Base-by-base conservation (phyloP, 1,140 invertebrate genomes). In the Drosophila athabasca region DNA sequence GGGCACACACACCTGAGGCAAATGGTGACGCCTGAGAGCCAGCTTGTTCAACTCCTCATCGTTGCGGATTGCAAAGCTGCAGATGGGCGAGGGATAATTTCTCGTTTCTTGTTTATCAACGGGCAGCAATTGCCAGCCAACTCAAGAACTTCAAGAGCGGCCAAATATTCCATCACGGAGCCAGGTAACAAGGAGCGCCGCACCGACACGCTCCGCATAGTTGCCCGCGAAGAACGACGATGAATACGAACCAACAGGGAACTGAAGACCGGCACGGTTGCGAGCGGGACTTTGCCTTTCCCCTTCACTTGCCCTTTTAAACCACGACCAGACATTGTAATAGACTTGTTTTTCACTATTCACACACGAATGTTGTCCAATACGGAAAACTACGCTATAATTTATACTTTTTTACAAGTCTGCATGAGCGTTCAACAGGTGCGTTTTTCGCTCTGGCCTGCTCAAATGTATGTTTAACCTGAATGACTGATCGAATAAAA, bases 11-110 rank as follows among this genome's bases (percentile, higher is more conserved):
- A 72, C 97, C 97, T 96, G 94, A 9, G 96, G n/a, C n/a, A 95
- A 73, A 97, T 97, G 3, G 96, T 97, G 0, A 97, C 96, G 52
- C 96, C 95, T 46, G 94, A 93, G 13, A 98, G 90, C 52, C n/a
- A 97, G 93, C 90, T 95, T n/a, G 84, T 96, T 96, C 68, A 98
- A 92, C 89, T 98, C 97, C 75, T 97, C 96, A 92, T 98, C 97
- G 92, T 97, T 97, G 41, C 95, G 93, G 17, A 98, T 95, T 6
- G 96, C 97, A 49, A 97, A n/a, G 91, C 66, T 97, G 94, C 2
- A 97, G n/a, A 90, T 98, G 96, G 51, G n/a, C 96, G 93, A 0
- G 97, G 97, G 58, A 95, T 95, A 44, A 98, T 96, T 59, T n/a
- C 96, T 93, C 2, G 93, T n/a, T 93, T 93, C 24, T 94, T 94